A percentile compares a stretch with the other conserved stretches of the same genome.
phyloP scores from a whole-genome alignment of 30 jellyfish, hydroid and myxozoan genomes.

The Chironex yamaguchii region DNA sequence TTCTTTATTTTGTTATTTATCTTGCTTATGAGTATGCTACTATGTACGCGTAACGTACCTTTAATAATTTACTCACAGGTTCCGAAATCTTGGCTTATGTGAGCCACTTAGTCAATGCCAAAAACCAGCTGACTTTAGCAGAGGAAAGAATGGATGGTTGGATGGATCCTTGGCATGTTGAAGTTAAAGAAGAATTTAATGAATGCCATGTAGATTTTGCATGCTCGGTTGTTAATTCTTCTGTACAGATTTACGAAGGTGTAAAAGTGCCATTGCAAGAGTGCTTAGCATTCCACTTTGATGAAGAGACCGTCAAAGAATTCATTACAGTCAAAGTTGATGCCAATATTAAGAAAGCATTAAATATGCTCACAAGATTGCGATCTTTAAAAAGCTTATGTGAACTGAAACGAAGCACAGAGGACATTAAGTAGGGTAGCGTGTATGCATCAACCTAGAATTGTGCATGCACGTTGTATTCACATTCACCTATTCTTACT shows the following conservation, averaged over 20 bases:
- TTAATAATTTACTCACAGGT: too few species aligned
- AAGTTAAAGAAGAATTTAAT: slow-evolving; percentile 71
- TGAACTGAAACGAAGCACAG: background rate
- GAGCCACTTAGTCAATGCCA: slow-evolving; percentile 81
- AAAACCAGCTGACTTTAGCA: slow-evolving; percentile 70
- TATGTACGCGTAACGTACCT: too few species aligned
- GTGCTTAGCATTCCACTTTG: slow-evolving; percentile 84
- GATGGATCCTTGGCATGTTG: slow-evolving; percentile 95
- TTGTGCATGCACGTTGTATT: too few species aligned
- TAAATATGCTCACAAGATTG: slow-evolving; percentile 65
- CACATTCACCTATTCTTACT: too few species aligned
- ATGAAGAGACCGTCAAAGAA: slow-evolving; percentile 94
- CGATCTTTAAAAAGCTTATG: slow-evolving; percentile 53
- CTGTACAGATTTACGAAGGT: slow-evolving; percentile 76
- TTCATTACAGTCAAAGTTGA: slow-evolving; percentile 88
- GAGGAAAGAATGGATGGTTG: slow-evolving; percentile 93
- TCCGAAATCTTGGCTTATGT: slow-evolving; percentile 82
- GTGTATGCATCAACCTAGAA: too few species aligned
- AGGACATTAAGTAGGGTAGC: too few species aligned
- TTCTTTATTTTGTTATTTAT: background rate
- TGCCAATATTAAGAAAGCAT: slow-evolving; percentile 62
- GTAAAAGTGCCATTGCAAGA: slow-evolving; percentile 89
- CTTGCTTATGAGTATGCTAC: too few species aligned
- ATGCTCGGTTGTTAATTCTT: slow-evolving; percentile 60
- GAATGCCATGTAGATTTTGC: slow-evolving; percentile 85